A percentile compares a stretch with the other conserved stretches of the same genome.
Evolutionary conservation across 2,797 vertebrate genomes (phyloP).

Genomic region (Lithobates pipiens): DNA sequence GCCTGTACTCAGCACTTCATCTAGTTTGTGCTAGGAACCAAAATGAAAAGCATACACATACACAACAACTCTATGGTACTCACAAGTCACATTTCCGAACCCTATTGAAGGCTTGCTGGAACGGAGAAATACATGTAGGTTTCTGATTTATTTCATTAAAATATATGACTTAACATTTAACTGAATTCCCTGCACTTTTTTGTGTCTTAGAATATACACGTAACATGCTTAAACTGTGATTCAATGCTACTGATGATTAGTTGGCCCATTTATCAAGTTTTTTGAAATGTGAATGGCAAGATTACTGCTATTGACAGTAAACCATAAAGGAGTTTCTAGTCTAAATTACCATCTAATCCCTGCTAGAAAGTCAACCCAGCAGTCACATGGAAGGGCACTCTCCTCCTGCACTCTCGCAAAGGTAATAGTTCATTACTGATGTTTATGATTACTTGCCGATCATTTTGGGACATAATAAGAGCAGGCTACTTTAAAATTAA

Average conservation of each 20-base stretch:
- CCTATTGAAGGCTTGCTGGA: constrained; percentile 24
- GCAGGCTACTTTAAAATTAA: too few relatives aligned
- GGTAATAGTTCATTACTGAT: too few relatives aligned
- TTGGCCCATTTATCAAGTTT: constrained; percentile 15
- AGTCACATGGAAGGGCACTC: too few relatives aligned
- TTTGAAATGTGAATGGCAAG: background rate
- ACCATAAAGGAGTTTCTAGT: background rate
- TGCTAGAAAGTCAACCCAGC: too few relatives aligned
- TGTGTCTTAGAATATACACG: constrained; percentile 42
- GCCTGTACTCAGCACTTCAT: background rate
- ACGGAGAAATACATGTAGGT: constrained; percentile 10
- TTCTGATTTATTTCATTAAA: constrained; percentile 14
- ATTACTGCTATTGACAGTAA: background rate
- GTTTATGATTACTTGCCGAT: too few relatives aligned
- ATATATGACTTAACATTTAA: constrained; percentile 43
- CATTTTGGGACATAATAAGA: too few relatives aligned
- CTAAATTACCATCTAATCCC: too few relatives aligned
- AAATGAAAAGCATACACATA: constrained; percentile 11
- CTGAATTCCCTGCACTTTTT: constrained; percentile 34
- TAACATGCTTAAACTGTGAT: constrained; percentile 27
- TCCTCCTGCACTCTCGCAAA: too few relatives aligned
- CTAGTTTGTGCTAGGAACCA: constrained; percentile 33
- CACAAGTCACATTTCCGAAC: constrained; percentile 37
- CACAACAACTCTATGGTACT: constrained; percentile 30
- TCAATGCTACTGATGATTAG: constrained; percentile 10